Base-by-base conservation (phyloP, 2,113 vertebrate species). In the Neopipo cinnamomea region DNA sequence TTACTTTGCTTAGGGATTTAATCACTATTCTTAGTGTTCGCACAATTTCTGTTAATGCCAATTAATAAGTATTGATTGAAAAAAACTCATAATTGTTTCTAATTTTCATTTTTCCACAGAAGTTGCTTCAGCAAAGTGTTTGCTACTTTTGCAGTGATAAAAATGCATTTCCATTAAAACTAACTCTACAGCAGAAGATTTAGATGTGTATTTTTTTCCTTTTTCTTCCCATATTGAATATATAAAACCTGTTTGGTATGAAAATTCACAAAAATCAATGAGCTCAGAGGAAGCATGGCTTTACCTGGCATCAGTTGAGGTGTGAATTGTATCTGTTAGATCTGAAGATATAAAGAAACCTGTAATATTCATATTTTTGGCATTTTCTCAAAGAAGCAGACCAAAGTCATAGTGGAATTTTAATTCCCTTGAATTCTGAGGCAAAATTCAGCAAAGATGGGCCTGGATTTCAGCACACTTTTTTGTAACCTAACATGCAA, bases 51-150 rank as follows among this genome's bases (percentile, higher is more conserved):
- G 39, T 87, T 88, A 85, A 74, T 53, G 53, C 14, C 18, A 85
- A 62, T 95, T 97, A 91, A 91, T 94, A 70, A 91, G 7, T 24
- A 82, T 17, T 87, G 27, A 66, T 47, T 77, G 35, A 84, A 84
- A 70, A 80, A 94, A 75, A 71, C 25, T 15, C 14, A n/a, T 56
- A 80, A 70, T 62, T 84, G 23, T 75, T 93, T 77, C 31, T 71
- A 58, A 93, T 68, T 73, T 85, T 77, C 12, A 75, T 95, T 92
- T 92, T 50, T 90, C 83, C 55, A 80, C 6, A 49, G 42, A 65
- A 92, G 73, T 77, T 49, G 55, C 87, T 92, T 72, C 58, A 72
- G 41, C 15, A 30, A 83, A 88, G 15, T 37, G 53, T 84, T 74
- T 83, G 3, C 30, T 78, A 80, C 6, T 88, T 93, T 81, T 71